Evolutionary conservation across 2,888 invertebrate species (phyloP).

Genomic region (Plagodis pulveraria): DNA sequence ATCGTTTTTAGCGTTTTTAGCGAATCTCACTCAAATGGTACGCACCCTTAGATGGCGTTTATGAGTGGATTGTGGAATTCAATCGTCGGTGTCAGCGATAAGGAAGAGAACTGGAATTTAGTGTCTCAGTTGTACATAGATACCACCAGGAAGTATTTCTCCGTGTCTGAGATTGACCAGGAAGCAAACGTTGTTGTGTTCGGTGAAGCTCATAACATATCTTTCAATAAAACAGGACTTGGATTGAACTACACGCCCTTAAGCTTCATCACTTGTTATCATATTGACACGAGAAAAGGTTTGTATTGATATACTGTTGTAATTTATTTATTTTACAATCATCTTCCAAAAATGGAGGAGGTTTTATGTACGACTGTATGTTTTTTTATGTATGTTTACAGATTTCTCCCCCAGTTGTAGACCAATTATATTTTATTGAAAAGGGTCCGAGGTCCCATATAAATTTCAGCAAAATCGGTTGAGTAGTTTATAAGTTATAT

Average conservation of each 20-base stretch:
- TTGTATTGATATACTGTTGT: too few relatives aligned
- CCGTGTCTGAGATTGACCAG: conserved; percentile 87
- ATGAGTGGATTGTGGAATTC: conserved; percentile 80
- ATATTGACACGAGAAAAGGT: conserved; percentile 89
- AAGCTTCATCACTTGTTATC: conserved; percentile 86
- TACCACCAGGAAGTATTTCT: conserved; percentile 86
- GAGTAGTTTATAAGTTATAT: too few relatives aligned
- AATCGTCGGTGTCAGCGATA: conserved; percentile 73
- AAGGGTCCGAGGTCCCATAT: too few relatives aligned
- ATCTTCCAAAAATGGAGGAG: too few relatives aligned
- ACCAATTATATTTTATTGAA: too few relatives aligned
- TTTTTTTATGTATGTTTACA: too few relatives aligned
- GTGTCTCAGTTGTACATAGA: conserved; percentile 80
- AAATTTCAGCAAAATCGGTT: too few relatives aligned
- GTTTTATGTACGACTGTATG: too few relatives aligned
- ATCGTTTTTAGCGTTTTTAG: too few relatives aligned
- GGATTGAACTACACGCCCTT: conserved; percentile 85
- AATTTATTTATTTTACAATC: not conserved
- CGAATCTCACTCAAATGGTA: too few relatives aligned
- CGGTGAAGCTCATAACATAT: conserved; percentile 77
- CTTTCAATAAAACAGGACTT: conserved; percentile 75
- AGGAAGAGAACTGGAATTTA: conserved; percentile 71
- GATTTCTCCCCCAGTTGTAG: too few relatives aligned
- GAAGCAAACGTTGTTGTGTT: conserved; percentile 86
- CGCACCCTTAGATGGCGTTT: conserved; percentile 84